phyloP scores from a whole-genome alignment of 1,140 invertebrate species.

The Dufourea novaeangliae region DNA sequence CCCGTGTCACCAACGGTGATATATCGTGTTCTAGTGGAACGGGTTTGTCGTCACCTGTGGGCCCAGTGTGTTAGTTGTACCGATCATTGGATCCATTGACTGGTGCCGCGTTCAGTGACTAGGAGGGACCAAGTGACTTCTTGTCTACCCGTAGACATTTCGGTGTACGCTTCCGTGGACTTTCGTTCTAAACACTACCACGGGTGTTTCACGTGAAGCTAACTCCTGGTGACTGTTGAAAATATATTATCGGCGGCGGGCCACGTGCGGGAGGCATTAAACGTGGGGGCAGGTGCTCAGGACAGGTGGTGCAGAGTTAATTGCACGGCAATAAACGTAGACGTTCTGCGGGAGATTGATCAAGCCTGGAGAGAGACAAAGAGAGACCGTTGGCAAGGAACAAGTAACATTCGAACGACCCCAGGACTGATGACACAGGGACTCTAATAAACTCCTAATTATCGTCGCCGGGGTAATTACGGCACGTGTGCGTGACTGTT shows the following conservation, averaged over 20 bases:
- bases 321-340: slow-evolving; percentile 47
- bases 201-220: too few relatives aligned
- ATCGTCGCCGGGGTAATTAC: slow-evolving; percentile 68
- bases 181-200: too few relatives aligned
- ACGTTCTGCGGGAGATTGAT: slow-evolving; percentile 31
- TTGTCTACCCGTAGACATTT: too few relatives aligned
- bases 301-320: slow-evolving; percentile 44
- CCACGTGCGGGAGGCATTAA: slow-evolving; percentile 54
- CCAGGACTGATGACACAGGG: slow-evolving; percentile 36
- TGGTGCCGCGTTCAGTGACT: neutral
- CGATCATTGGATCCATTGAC: slow-evolving; percentile 3
- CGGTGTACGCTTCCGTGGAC: slow-evolving; percentile 1
- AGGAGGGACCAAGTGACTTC: too few relatives aligned
- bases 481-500: slow-evolving; percentile 55
- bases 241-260: slow-evolving; percentile 15
- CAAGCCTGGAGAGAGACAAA: neutral
- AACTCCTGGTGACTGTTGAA: slow-evolving; percentile 29
- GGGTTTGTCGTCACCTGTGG: neutral
- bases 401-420: neutral
- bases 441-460: slow-evolving; percentile 72
- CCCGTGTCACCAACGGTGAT: neutral
- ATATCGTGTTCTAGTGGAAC: slow-evolving; percentile 12
- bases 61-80: neutral
- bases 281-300: slow-evolving; percentile 44
- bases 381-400: neutral